A percentile compares a stretch with the other conserved stretches of the same genome.
Evolutionary conservation across 2,113 vertebrate genomes (phyloP).

Genomic region (Hystrix cristata): DNA sequence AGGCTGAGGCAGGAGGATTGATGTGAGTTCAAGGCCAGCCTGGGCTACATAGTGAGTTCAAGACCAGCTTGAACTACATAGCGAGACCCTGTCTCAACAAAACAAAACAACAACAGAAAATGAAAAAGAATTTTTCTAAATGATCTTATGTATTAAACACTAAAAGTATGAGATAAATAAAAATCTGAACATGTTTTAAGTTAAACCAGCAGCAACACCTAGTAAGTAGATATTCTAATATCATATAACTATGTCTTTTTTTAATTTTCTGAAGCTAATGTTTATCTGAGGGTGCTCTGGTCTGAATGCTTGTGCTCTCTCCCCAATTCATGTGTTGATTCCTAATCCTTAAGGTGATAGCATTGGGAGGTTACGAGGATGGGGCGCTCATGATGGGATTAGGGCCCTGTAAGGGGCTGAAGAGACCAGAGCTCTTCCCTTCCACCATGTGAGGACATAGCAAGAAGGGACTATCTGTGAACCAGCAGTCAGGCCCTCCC

Average conservation of each 20-base stretch:
- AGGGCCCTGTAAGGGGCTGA: background rate
- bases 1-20: too few relatives aligned
- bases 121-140: background rate
- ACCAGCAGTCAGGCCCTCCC: background rate
- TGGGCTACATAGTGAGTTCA: too few relatives aligned
- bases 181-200: slow-evolving; percentile 71
- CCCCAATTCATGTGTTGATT: background rate
- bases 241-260: slow-evolving; percentile 40
- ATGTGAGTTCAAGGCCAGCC: too few relatives aligned
- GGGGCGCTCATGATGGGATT: background rate
- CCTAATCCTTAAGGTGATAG: background rate
- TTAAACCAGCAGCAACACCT: slow-evolving; percentile 59
- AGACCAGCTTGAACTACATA: too few relatives aligned
- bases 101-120: too few relatives aligned
- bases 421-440: background rate
- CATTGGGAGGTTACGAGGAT: background rate
- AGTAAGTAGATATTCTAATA: slow-evolving; percentile 36
- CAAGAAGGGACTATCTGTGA: background rate
- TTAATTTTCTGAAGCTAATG: slow-evolving; percentile 55
- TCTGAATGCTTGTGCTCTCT: background rate
- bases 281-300: slow-evolving; percentile 26
- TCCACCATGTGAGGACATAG: background rate
- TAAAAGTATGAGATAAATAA: slow-evolving; percentile 71
- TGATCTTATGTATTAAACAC: slow-evolving; percentile 57
- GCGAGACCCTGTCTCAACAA: too few relatives aligned